Evolutionary conservation across 2,888 invertebrate species (phyloP).

Genomic region (Agapostemon virescens): DNA sequence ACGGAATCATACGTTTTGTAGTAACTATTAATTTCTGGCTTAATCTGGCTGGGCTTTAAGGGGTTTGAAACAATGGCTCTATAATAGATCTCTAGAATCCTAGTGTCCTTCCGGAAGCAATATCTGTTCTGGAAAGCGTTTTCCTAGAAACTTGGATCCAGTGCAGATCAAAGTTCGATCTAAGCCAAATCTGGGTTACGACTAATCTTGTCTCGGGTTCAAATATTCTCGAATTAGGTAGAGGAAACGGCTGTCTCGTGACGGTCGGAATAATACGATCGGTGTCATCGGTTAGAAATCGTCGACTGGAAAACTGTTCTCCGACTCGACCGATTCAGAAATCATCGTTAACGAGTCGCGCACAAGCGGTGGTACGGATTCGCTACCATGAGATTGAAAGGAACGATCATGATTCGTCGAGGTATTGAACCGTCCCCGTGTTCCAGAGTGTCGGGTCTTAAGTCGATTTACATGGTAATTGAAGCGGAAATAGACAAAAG

Average conservation of each 20-base stretch:
- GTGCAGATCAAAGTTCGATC: conserved; percentile 8
- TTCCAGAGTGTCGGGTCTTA: conserved; percentile 47
- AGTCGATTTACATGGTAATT: conserved; percentile 64
- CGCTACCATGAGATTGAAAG: conserved; percentile 35
- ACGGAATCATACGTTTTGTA: background rate
- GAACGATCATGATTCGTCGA: conserved; percentile 22
- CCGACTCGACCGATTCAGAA: conserved; percentile 29
- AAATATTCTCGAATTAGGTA: conserved; percentile 7
- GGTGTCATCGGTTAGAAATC: conserved; percentile 52
- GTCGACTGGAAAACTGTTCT: conserved; percentile 47
- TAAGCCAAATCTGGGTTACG: conserved; percentile 2
- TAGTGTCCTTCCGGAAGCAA: background rate
- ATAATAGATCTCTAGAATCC: background rate
- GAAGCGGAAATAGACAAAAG: conserved; percentile 58
- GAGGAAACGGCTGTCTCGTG: conserved; percentile 1
- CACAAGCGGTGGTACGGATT: conserved; percentile 21
- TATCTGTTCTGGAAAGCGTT: background rate
- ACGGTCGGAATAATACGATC: conserved; percentile 43
- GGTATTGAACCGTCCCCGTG: conserved; percentile 40
- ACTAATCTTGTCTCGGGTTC: conserved; percentile 1
- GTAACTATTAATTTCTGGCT: background rate
- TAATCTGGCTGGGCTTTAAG: background rate
- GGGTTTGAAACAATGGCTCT: background rate
- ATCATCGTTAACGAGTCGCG: conserved; percentile 43
- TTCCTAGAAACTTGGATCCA: background rate